These are phyloP conservation scores for Notodonta ziczac DNA, from an alignment of 2,888 invertebrate species.

Conservation along the genomic window DNA sequence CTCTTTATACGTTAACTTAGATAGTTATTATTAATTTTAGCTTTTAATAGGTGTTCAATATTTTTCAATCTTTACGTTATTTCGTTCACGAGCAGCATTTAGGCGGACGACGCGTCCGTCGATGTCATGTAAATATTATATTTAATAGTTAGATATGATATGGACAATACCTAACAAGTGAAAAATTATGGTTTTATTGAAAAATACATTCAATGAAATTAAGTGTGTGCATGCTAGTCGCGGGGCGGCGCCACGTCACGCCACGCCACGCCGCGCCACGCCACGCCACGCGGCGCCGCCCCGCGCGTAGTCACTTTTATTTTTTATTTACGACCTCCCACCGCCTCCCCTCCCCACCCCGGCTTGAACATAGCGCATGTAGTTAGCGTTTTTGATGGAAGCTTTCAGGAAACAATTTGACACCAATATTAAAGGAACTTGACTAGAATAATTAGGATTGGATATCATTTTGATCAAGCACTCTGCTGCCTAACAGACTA, in stretches of 20 bases:
- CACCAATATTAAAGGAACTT: neutral
- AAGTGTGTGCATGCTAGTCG: constrained; percentile 68
- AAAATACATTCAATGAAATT: constrained; percentile 80
- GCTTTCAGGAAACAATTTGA: constrained; percentile 1
- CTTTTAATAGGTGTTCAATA: constrained; percentile 83
- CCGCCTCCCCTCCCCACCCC: constrained; percentile 41
- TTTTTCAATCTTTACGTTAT: constrained; percentile 65
- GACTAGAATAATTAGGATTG: neutral
- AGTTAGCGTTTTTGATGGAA: constrained; percentile 44
- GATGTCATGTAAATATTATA: constrained; percentile 75
- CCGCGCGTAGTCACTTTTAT: constrained; percentile 61
- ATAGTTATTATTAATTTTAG: constrained; percentile 80
- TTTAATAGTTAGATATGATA: constrained; percentile 79
- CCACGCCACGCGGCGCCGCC: constrained; percentile 33
- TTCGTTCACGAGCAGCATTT: constrained; percentile 68
- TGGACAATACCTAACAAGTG: constrained; percentile 85
- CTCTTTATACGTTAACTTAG: constrained; percentile 76
- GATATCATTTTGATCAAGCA: neutral
- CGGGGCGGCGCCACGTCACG: constrained; percentile 32
- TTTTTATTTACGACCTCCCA: constrained; percentile 50
- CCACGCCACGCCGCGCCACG: constrained; percentile 7
- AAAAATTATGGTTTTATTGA: constrained; percentile 80
- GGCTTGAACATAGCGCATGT: constrained; percentile 64
- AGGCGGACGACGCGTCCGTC: constrained; percentile 48
- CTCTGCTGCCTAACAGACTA: too few species aligned